These are phyloP conservation scores for Polylopha cassiicola DNA, from an alignment of 2,888 invertebrate species.

Conservation along the genomic window DNA sequence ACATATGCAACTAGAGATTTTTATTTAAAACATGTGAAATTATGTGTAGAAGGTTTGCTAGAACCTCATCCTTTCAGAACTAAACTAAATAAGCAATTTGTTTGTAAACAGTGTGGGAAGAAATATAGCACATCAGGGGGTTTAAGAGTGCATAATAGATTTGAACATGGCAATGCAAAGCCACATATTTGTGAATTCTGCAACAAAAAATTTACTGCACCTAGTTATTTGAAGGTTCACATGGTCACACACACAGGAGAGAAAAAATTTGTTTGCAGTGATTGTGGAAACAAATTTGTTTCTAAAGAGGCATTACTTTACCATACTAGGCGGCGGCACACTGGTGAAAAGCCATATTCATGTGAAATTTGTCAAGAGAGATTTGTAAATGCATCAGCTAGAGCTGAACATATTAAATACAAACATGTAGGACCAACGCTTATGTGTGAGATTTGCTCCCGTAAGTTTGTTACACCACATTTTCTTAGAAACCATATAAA, in stretches of 20 bases:
- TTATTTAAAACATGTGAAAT: slow-evolving; percentile 53
- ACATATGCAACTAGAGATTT: slow-evolving; percentile 56
- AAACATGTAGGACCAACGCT: slow-evolving; percentile 62
- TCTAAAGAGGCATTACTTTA: slow-evolving; percentile 65
- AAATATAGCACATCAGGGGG: slow-evolving; percentile 62
- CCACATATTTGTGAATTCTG: slow-evolving; percentile 57
- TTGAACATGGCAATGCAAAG: slow-evolving; percentile 59
- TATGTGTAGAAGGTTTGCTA: slow-evolving; percentile 51
- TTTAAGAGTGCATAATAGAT: slow-evolving; percentile 57
- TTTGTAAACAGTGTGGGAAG: slow-evolving; percentile 57
- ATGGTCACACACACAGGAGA: slow-evolving; percentile 65
- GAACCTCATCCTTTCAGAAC: slow-evolving; percentile 59
- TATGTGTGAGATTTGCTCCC: slow-evolving; percentile 57
- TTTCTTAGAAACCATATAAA: slow-evolving; percentile 58
- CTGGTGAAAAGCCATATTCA: slow-evolving; percentile 64
- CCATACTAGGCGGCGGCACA: slow-evolving; percentile 61
- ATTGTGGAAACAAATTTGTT: slow-evolving; percentile 57
- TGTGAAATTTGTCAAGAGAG: slow-evolving; percentile 56
- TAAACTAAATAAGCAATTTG: slow-evolving; percentile 42
- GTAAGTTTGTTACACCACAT: slow-evolving; percentile 60
- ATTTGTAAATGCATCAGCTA: slow-evolving; percentile 65
- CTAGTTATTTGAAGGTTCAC: slow-evolving; percentile 59
- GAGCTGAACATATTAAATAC: slow-evolving; percentile 65
- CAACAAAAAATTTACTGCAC: slow-evolving; percentile 64
- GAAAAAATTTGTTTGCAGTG: slow-evolving; percentile 58